Conservation (phyloP, 92 coral and sea anemone genomes). For the Blastomussa wellsi region DNA sequence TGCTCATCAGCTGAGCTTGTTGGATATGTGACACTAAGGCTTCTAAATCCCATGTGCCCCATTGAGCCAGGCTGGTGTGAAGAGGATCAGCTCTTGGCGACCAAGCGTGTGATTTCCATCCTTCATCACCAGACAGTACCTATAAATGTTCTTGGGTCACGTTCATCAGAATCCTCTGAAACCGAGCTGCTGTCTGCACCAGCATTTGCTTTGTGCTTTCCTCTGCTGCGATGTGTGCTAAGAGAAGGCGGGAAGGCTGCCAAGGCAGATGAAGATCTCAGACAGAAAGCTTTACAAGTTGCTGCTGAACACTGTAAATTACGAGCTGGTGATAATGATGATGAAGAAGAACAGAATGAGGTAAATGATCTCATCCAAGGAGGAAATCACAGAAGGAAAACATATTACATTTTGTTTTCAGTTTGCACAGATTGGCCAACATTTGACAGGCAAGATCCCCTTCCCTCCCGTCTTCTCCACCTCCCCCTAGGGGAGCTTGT, state of each 20-base stretch:
- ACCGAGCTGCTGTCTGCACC: conserved; percentile 70
- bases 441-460: no score
- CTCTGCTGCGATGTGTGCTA: conserved; percentile 77
- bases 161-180: conserved; percentile 1
- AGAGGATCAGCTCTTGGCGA: conserved; percentile 63
- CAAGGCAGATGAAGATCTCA: conserved; percentile 75
- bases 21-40: conserved; percentile 67
- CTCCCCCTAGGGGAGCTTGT: no score
- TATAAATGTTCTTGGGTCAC: conserved; percentile 20
- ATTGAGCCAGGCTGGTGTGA: conserved; percentile 71
- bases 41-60: conserved; percentile 69
- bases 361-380: not conserved
- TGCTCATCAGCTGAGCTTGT: conserved; percentile 56
- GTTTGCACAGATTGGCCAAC: no score
- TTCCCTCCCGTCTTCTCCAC: no score
- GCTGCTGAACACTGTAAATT: conserved; percentile 80
- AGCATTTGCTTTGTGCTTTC: conserved; percentile 89
- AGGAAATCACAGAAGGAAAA: not conserved
- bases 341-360: conserved; percentile 27
- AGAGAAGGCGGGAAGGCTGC: conserved; percentile 75
- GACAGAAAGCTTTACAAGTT: conserved; percentile 71
- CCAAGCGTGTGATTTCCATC: conserved; percentile 63
- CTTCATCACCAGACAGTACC: conserved; percentile 59
- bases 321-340: conserved; percentile 58
- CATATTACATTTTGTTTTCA: not conserved